Conservation (phyloP, 2,797 vertebrate genomes). For the Cyclopterus lumpus region DNA sequence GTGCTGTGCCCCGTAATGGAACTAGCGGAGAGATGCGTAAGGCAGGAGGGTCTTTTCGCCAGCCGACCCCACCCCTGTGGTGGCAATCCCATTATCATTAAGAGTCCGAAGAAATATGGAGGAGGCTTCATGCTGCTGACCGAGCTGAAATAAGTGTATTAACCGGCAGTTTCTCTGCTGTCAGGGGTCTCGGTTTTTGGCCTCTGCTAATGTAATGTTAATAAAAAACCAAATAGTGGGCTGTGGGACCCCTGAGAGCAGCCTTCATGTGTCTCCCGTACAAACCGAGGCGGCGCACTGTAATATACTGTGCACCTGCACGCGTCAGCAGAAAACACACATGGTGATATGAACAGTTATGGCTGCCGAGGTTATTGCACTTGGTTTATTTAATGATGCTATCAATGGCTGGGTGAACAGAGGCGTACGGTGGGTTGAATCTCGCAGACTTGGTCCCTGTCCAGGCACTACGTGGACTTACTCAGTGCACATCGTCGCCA, state of each 20-base stretch:
- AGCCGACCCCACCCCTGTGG: constrained; percentile 49
- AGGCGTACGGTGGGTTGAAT: constrained; percentile 55
- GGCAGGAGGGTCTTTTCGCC: constrained; percentile 42
- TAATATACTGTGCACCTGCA: constrained; percentile 59
- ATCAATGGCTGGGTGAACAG: constrained; percentile 57
- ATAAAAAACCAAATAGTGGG: constrained; percentile 75
- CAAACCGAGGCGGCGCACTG: constrained; percentile 41
- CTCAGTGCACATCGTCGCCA: constrained; percentile 7
- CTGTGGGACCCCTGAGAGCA: constrained; percentile 58
- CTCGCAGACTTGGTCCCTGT: constrained; percentile 32
- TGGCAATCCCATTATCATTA: constrained; percentile 75
- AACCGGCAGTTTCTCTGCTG: constrained; percentile 70
- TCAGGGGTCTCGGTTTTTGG: constrained; percentile 63
- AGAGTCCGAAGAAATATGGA: constrained; percentile 65
- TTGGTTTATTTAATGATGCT: constrained; percentile 72
- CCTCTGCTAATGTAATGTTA: constrained; percentile 75
- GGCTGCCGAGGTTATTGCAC: constrained; percentile 58
- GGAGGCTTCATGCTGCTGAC: constrained; percentile 74
- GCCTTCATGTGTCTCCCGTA: constrained; percentile 57
- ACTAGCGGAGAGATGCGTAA: constrained; percentile 38
- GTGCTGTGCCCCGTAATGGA: constrained; percentile 53
- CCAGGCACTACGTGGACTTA: constrained; percentile 24
- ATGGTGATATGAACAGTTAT: constrained; percentile 50
- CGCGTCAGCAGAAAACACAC: constrained; percentile 76
- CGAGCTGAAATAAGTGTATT: constrained; percentile 73